Evolutionary conservation across 23 tunicate species (phyloP).

Genomic region (Trididemnum miniatum): DNA sequence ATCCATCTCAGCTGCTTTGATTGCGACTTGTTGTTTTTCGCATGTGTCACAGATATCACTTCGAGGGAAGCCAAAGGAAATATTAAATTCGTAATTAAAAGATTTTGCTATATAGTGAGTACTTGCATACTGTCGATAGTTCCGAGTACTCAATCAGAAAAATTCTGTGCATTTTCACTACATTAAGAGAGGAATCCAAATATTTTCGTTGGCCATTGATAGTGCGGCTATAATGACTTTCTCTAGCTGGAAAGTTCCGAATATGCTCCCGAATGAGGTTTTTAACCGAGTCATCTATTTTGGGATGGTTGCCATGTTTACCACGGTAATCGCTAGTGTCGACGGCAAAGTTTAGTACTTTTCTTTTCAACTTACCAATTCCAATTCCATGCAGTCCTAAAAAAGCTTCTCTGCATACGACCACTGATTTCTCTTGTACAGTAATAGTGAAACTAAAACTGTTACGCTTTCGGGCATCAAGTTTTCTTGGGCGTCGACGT

Average conservation of each 20-base stretch:
- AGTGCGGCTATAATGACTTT: constrained; percentile 13
- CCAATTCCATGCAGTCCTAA: constrained; percentile 4
- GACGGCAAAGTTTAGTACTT: background rate
- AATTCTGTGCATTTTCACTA: constrained; percentile 1
- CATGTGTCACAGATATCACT: too few relatives aligned
- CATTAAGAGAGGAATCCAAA: background rate
- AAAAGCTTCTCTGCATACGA: constrained; percentile 7
- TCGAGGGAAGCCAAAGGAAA: constrained; percentile 15
- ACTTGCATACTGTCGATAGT: background rate
- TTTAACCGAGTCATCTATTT: too few relatives aligned
- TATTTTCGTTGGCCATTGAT: background rate
- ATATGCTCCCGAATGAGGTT: constrained; percentile 16
- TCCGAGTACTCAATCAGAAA: background rate
- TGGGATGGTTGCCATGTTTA: constrained; percentile 1
- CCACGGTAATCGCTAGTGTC: background rate
- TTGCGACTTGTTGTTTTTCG: constrained; percentile 15
- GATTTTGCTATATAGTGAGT: too few relatives aligned
- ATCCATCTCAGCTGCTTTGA: constrained; percentile 19
- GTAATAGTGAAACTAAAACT: background rate
- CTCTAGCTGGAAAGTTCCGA: constrained; percentile 9
- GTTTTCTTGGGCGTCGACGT: constrained; percentile 9
- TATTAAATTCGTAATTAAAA: constrained; percentile 21
- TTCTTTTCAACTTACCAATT: too few relatives aligned
- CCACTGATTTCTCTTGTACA: background rate
- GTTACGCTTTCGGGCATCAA: background rate